Conservation (phyloP, 2,888 invertebrate species). For the Taenaris catops region DNA sequence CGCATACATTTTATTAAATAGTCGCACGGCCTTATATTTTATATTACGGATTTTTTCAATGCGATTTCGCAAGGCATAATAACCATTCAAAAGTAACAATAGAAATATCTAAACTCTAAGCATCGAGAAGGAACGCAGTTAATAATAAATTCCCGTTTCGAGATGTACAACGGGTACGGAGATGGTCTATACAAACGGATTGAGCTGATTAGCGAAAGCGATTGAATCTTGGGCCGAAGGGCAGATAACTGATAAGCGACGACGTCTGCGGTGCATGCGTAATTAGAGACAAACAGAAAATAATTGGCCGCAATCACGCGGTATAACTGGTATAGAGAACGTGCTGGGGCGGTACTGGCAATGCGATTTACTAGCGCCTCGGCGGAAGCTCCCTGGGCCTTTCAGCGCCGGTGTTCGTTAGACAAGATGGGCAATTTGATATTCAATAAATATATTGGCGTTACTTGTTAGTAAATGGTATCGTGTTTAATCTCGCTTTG, state of each 20-base stretch:
- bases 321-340: slow-evolving; percentile 43
- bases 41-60: too few relatives aligned
- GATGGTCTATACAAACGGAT: slow-evolving; percentile 63
- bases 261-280: slow-evolving; percentile 75
- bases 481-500: neutral
- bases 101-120: neutral
- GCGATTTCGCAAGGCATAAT: too few relatives aligned
- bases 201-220: slow-evolving; percentile 67
- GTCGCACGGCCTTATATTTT: too few relatives aligned
- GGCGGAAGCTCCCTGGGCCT: slow-evolving; percentile 37
- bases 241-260: slow-evolving; percentile 69
- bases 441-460: slow-evolving; percentile 8
- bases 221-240: slow-evolving; percentile 74
- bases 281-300: slow-evolving; percentile 80
- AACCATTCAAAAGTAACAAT: neutral
- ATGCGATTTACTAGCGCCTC: slow-evolving; percentile 32
- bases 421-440: slow-evolving; percentile 13
- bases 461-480: slow-evolving; percentile 7
- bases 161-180: slow-evolving; percentile 36
- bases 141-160: slow-evolving; percentile 20
- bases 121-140: slow-evolving; percentile 12
- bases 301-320: slow-evolving; percentile 77
- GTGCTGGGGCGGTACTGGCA: slow-evolving; percentile 46
- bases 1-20: too few relatives aligned
- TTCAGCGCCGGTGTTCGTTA: slow-evolving; percentile 18